Percentiles rank a stretch among this genome's conserved stretches.
Conservation (phyloP, 2,113 vertebrate genomes). For the Cryptotis parvus region DNA sequence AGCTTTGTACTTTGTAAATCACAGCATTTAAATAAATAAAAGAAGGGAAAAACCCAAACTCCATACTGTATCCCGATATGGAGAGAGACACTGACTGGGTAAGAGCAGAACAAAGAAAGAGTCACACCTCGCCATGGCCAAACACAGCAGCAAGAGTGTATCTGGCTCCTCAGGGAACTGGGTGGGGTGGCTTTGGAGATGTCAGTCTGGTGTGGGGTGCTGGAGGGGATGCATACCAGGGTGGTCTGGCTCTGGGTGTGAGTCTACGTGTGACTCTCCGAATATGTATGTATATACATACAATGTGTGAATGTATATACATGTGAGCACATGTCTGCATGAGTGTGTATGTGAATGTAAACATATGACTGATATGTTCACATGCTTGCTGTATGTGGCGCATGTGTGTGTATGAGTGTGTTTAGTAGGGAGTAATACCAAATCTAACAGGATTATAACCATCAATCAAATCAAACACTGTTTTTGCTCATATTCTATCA, state of each 20-base stretch:
- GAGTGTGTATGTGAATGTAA: neutral
- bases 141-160: neutral
- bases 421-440: neutral
- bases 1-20: too few species aligned
- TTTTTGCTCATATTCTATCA: neutral
- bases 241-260: neutral
- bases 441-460: neutral
- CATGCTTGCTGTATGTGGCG: too few species aligned
- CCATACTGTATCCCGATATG: too few species aligned
- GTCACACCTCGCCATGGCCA: neutral
- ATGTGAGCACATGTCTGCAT: neutral
- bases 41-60: too few species aligned
- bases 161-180: too few species aligned
- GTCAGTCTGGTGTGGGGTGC: neutral
- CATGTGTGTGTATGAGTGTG: accelerated
- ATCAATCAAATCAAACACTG: neutral
- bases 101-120: neutral
- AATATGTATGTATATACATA: neutral
- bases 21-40: too few species aligned
- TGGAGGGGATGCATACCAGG: neutral
- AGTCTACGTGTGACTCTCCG: too few species aligned
- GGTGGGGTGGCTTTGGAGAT: neutral
- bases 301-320: neutral
- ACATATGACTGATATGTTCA: too few species aligned
- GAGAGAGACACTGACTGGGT: neutral